phyloP scores from a whole-genome alignment of 2,797 vertebrate species.

The Clarias fuscus region DNA sequence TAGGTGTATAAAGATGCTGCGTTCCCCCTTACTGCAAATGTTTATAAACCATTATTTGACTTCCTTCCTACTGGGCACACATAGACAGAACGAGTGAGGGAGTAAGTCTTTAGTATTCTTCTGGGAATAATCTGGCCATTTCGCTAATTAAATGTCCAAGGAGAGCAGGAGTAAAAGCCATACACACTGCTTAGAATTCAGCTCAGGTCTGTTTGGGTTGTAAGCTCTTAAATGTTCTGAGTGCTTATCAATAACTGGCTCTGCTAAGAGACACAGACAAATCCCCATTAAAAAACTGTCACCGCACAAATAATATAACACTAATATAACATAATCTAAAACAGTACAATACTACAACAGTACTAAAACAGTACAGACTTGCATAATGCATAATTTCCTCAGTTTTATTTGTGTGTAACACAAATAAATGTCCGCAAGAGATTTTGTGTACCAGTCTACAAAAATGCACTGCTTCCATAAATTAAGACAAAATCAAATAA shows the following conservation, averaged over 20 bases:
- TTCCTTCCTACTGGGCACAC: not conserved
- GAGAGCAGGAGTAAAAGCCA: not conserved
- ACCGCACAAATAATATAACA: not conserved
- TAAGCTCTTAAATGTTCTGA: slow-evolving; percentile 44
- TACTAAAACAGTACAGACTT: too few species aligned
- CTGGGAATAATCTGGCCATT: not conserved
- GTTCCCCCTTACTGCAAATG: not conserved
- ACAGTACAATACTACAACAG: not conserved
- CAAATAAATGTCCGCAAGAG: too few species aligned
- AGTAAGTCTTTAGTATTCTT: not conserved
- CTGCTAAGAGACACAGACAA: not conserved
- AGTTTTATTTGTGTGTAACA: too few species aligned
- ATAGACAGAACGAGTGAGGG: not conserved
- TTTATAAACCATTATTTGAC: not conserved
- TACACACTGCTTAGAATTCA: slow-evolving; percentile 42
- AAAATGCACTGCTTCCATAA: too few species aligned
- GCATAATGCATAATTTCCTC: too few species aligned
- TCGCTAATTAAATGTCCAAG: not conserved
- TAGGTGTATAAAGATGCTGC: not conserved
- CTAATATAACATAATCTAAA: not conserved
- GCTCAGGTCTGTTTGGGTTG: slow-evolving; percentile 38
- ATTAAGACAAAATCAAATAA: too few species aligned
- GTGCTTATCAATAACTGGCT: slow-evolving; percentile 44
- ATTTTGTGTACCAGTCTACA: too few species aligned
- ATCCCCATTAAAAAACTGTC: not conserved